phyloP scores from a whole-genome alignment of 2,888 invertebrate genomes.

The Willowsia nigromaculata region DNA sequence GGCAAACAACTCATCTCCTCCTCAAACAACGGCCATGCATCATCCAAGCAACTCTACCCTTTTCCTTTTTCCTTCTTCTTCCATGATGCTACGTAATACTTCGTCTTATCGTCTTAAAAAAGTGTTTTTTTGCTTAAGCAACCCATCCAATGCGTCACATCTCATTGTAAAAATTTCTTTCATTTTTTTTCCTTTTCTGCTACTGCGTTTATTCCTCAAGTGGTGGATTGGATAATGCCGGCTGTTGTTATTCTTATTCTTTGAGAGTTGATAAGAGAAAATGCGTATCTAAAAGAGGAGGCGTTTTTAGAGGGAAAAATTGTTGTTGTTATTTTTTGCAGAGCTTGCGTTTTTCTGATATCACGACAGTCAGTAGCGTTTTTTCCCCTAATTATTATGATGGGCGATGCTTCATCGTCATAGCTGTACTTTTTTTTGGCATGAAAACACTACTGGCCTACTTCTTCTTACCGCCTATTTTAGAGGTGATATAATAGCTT shows the following conservation, averaged over 20 bases:
- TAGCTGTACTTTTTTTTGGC: not conserved
- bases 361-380: not conserved
- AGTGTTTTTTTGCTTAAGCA: not conserved
- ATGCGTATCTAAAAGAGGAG: not conserved
- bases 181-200: not conserved
- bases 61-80: conserved; percentile 18
- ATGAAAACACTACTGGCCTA: conserved; percentile 12
- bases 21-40: not conserved
- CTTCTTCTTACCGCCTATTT: not conserved
- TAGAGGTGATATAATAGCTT: not conserved
- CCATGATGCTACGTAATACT: not conserved
- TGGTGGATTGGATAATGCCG: conserved; percentile 4
- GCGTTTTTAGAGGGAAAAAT: conserved; percentile 2
- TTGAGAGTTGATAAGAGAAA: not conserved
- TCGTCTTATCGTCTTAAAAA: not conserved
- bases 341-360: conserved; percentile 7
- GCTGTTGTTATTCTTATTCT: conserved; percentile 17
- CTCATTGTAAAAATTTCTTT: not conserved
- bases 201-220: not conserved
- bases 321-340: not conserved
- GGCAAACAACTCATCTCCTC: conserved; percentile 21
- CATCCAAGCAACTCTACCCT: not conserved
- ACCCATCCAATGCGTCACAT: not conserved
- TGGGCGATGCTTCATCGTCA: not conserved
- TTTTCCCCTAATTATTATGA: not conserved